A percentile compares a stretch with the other conserved stretches of the same genome.
Evolutionary conservation across 2,797 vertebrate genomes (phyloP).

Genomic region (Centropyge bicolor): DNA sequence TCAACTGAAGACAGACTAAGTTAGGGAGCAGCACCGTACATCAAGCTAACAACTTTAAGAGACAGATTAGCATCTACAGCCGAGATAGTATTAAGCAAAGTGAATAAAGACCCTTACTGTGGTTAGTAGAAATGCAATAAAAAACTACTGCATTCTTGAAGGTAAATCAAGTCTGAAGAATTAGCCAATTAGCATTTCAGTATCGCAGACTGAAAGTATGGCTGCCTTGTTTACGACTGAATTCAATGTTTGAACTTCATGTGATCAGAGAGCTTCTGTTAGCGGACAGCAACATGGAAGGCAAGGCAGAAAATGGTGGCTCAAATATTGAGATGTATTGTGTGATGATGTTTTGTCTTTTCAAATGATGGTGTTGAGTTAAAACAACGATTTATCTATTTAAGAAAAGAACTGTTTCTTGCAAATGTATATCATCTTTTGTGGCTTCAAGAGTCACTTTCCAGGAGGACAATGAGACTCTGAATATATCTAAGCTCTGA

Average conservation of each 20-base stretch:
- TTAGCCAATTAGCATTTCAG: not conserved
- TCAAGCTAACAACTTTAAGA: not conserved
- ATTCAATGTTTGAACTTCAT: not conserved
- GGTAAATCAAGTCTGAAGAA: not conserved
- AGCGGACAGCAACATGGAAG: not conserved
- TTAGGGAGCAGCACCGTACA: too few species aligned
- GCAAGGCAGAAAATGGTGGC: not conserved
- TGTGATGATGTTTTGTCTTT: not conserved
- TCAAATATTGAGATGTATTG: not conserved
- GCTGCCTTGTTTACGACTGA: too few species aligned
- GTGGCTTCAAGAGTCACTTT: not conserved
- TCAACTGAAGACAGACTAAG: not conserved
- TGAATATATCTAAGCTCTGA: not conserved
- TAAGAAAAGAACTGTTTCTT: not conserved
- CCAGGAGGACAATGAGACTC: not conserved
- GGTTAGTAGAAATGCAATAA: not conserved
- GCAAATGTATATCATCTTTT: not conserved
- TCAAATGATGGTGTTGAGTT: not conserved
- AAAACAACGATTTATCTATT: conserved; percentile 1
- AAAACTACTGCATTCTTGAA: not conserved
- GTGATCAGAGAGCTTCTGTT: not conserved
- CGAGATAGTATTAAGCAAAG: not conserved
- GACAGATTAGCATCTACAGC: not conserved
- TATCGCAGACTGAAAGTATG: not conserved
- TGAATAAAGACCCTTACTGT: not conserved